Base-by-base conservation (phyloP, 2,888 invertebrate species). In the Diplolepis rosae region DNA sequence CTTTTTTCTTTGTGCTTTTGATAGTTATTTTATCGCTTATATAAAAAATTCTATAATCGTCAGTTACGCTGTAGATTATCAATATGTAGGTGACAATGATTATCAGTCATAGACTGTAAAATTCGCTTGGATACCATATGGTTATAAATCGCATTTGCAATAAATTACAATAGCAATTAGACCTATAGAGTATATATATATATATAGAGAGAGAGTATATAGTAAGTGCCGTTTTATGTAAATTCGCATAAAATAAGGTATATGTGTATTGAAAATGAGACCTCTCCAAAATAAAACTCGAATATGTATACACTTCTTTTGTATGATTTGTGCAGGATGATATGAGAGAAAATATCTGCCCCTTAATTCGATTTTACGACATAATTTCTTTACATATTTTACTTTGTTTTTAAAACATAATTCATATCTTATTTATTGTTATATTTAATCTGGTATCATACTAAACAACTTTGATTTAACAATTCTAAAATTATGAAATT, bases 291-390 rank as follows among this genome's bases (percentile, higher is more conserved):
- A 61, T 61, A 61, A 61, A 61, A 61, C n/a, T 39, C 35, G 22
- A 61, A 61, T 61, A 61, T 61, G 22, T 39, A 61, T 61, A 61
- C 39, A 61, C 35, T 61, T 56, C 30, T 54, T 28, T 54, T 54
- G 24, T 9, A 61, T 61, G 39, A 61, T 61, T 61, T 54, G 54
- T 54, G 54, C 52, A 15, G 15, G 54, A 54, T 32, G 32, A 61
- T 61, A 61, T 61, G 61, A 61, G n/a, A 39, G 24, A 61, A 61
- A 61, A 61, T 39, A 61, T 61, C 61, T 39, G 61, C 22, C 39
- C 61, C 56, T 35, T 6, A 35, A 11, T n/a, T n/a, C n/a, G n/a
- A n/a, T n/a, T n/a, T n/a, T n/a, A n/a, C n/a, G n/a, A n/a, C n/a
- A n/a, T n/a, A n/a, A n/a, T n/a, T n/a, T n/a, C n/a, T n/a, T n/a